Percentiles rank a stretch among this genome's conserved stretches.
These are phyloP conservation scores for Heliconius melpomene DNA, from an alignment of 1,140 invertebrate genomes.

Conservation along the genomic window DNA sequence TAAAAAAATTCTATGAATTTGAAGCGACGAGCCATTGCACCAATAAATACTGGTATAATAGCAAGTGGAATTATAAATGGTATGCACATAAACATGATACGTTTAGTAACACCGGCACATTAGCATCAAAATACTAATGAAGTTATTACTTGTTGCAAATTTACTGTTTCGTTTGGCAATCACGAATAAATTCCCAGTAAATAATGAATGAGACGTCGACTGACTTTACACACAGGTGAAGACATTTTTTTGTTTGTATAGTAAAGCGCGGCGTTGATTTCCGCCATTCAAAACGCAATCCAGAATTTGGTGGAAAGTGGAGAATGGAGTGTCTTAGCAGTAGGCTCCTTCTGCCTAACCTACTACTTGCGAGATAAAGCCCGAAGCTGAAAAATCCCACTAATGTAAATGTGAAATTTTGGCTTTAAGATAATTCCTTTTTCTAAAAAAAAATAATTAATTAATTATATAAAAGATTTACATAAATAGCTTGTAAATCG, in stretches of 20 bases:
- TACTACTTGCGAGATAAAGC: neutral
- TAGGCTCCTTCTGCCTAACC: neutral
- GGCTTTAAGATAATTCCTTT: too few relatives aligned
- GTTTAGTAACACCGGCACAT: neutral
- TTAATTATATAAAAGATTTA: too few relatives aligned
- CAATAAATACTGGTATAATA: neutral
- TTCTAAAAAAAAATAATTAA: too few relatives aligned
- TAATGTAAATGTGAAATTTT: too few relatives aligned
- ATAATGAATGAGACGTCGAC: neutral
- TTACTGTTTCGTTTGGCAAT: neutral
- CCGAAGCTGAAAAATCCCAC: neutral
- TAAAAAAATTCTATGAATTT: neutral
- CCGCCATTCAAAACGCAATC: neutral
- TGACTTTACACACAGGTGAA: too few relatives aligned
- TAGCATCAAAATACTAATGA: slow-evolving; percentile 1
- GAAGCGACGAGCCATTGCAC: neutral
- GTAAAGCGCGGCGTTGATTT: neutral
- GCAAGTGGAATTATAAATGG: neutral
- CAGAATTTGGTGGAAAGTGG: neutral
- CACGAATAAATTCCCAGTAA: neutral
- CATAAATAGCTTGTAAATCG: too few relatives aligned
- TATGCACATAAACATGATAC: neutral
- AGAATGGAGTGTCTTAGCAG: neutral
- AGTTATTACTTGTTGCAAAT: neutral
- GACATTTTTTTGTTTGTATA: too few relatives aligned